Evolutionary conservation across 1,140 invertebrate genomes (phyloP).

Genomic region (Drosophila kikkawai): DNA sequence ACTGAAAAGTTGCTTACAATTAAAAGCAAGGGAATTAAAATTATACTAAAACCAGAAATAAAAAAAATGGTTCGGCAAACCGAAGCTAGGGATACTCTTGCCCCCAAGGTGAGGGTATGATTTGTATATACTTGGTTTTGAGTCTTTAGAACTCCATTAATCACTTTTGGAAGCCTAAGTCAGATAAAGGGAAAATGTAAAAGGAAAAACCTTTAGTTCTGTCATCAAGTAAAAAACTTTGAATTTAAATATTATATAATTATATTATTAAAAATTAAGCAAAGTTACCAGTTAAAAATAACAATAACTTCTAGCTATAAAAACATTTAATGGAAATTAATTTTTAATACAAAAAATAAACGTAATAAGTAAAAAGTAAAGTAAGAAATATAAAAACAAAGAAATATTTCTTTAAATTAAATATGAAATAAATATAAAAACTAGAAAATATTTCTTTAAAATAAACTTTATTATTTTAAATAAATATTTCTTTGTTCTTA

Average conservation of each 20-base stretch:
- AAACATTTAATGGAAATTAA: too few relatives aligned
- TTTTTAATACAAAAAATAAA: too few relatives aligned
- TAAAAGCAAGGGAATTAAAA: slow-evolving; percentile 18
- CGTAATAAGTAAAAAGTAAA: too few relatives aligned
- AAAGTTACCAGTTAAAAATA: neutral
- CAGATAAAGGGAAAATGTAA: neutral
- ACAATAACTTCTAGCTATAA: too few relatives aligned
- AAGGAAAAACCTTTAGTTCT: neutral
- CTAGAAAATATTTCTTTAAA: too few relatives aligned
- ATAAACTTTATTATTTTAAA: too few relatives aligned
- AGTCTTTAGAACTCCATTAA: neutral
- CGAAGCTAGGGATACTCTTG: slow-evolving; percentile 34
- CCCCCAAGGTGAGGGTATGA: neutral
- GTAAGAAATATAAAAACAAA: too few relatives aligned
- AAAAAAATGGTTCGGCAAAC: slow-evolving; percentile 9
- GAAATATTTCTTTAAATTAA: too few relatives aligned
- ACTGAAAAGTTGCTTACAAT: slow-evolving; percentile 30
- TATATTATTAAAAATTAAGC: neutral
- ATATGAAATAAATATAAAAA: too few relatives aligned
- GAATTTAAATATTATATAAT: neutral
- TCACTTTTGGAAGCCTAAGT: neutral
- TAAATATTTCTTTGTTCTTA: too few relatives aligned
- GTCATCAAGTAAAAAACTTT: neutral
- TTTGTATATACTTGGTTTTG: neutral
- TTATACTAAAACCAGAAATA: neutral